A percentile compares a stretch with the other conserved stretches of the same genome.
phyloP scores from a whole-genome alignment of 2,888 invertebrate species.

The Hymenopus coronatus region DNA sequence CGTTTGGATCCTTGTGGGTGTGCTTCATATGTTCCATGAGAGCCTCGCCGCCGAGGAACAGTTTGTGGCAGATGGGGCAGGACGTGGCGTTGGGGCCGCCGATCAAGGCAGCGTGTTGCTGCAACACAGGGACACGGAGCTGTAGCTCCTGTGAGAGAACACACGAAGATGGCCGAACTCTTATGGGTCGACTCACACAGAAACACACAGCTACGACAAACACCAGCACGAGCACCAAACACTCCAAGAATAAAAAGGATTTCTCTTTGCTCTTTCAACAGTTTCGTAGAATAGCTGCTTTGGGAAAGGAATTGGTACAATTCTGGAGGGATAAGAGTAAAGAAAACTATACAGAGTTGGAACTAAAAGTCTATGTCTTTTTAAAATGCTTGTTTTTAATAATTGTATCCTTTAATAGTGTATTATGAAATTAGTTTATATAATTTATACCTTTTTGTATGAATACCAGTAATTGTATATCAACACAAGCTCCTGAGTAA shows the following conservation, averaged over 20 bases:
- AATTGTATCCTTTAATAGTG: too few species aligned
- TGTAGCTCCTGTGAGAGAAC: conserved; percentile 68
- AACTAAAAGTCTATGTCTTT: too few species aligned
- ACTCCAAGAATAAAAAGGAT: neutral
- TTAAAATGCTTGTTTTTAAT: too few species aligned
- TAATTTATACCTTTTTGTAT: too few species aligned
- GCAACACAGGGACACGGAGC: conserved; percentile 90
- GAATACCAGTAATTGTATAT: too few species aligned
- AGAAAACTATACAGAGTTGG: too few species aligned
- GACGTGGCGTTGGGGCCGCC: conserved; percentile 89
- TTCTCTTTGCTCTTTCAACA: neutral
- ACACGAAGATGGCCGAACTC: conserved; percentile 24
- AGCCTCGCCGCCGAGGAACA: conserved; percentile 89
- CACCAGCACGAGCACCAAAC: neutral
- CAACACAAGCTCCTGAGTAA: too few species aligned
- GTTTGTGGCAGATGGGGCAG: conserved; percentile 92
- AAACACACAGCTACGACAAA: conserved; percentile 6
- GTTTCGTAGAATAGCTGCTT: neutral
- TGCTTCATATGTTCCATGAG: conserved; percentile 96
- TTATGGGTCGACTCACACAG: conserved; percentile 23
- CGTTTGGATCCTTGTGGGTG: conserved; percentile 89
- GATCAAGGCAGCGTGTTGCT: conserved; percentile 92
- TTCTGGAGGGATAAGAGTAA: too few species aligned
- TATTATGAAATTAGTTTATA: too few species aligned
- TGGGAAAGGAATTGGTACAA: neutral